Evolutionary conservation across 2,113 vertebrate species (phyloP).

Genomic region (Aptenodytes patagonicus): DNA sequence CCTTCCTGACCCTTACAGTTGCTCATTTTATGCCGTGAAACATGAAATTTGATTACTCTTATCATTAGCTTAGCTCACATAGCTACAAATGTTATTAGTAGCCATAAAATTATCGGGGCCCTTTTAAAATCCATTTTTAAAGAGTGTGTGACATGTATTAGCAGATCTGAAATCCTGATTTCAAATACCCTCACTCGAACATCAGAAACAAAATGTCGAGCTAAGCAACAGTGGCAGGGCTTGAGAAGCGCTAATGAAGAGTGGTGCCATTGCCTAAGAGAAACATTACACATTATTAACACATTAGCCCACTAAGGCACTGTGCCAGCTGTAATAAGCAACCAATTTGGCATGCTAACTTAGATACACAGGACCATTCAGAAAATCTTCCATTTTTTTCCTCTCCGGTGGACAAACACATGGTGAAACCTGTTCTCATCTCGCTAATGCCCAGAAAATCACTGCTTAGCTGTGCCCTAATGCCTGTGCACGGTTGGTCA

Average conservation of each 20-base stretch:
- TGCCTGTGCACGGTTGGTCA: not conserved
- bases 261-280: constrained; percentile 60
- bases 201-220: constrained; percentile 61
- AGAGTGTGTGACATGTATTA: constrained; percentile 71
- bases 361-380: constrained; percentile 44
- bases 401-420: not conserved
- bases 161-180: constrained; percentile 58
- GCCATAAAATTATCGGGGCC: constrained; percentile 68
- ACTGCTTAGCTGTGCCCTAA: not conserved
- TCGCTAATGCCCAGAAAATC: not conserved
- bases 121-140: constrained; percentile 74
- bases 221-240: constrained; percentile 44
- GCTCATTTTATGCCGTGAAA: constrained; percentile 60
- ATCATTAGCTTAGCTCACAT: constrained; percentile 69
- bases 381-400: constrained; percentile 30
- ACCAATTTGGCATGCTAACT: constrained; percentile 56
- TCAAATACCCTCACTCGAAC: constrained; percentile 42
- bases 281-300: constrained; percentile 69
- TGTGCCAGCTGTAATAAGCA: constrained; percentile 71
- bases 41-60: constrained; percentile 66
- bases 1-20: constrained; percentile 56
- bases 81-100: constrained; percentile 64
- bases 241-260: constrained; percentile 65
- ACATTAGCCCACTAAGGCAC: constrained; percentile 67
- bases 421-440: not conserved